Conservation (phyloP, 2,888 invertebrate species). For the Pinctada fucata region DNA sequence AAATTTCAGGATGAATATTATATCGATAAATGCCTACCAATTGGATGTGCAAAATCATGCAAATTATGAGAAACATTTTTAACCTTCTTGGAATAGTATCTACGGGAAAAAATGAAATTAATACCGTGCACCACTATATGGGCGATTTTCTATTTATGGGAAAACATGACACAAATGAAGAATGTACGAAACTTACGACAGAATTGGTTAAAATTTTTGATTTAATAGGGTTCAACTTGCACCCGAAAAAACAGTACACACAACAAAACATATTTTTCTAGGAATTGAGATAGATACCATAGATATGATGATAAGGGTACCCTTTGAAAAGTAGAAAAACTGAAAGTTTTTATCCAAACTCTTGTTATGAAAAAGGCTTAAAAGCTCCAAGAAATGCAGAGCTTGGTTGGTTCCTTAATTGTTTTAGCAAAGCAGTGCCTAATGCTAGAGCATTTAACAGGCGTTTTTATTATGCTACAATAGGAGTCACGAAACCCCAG, state of each 20-base stretch:
- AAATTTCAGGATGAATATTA: too few species aligned
- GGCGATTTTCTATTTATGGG: background rate
- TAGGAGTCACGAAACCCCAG: background rate
- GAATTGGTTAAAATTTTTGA: background rate
- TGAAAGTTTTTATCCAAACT: background rate
- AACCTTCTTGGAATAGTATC: background rate
- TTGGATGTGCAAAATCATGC: too few species aligned
- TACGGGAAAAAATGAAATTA: background rate
- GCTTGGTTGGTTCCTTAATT: background rate
- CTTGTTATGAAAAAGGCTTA: background rate
- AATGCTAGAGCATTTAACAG: background rate
- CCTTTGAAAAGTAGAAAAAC: background rate
- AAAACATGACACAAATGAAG: background rate
- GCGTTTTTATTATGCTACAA: background rate
- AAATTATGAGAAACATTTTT: too few species aligned
- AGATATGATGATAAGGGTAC: background rate
- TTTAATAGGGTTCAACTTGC: background rate
- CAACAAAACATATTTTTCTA: background rate
- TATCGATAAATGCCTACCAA: too few species aligned
- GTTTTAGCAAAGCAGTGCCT: background rate
- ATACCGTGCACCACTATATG: background rate
- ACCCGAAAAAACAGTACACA: background rate
- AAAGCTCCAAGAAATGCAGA: background rate
- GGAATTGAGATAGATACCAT: slow-evolving; percentile 3
- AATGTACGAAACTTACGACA: background rate